phyloP scores from a whole-genome alignment of 2,797 vertebrate species.

The Toxotes lorentzi region DNA sequence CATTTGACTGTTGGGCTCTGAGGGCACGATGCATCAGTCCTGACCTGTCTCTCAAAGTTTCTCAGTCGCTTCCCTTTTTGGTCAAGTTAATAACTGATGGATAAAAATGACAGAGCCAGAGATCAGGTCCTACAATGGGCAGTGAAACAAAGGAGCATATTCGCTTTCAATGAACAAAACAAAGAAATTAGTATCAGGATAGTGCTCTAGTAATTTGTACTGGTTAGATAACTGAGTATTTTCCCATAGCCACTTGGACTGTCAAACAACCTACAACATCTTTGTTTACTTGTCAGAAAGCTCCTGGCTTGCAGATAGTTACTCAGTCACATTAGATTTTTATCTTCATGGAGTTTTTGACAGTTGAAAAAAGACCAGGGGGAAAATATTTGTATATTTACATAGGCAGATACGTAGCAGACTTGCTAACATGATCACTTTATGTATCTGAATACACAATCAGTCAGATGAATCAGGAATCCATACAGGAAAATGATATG shows the following conservation, averaged over 20 bases:
- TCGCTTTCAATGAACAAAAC: neutral
- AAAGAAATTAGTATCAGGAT: neutral
- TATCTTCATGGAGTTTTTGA: neutral
- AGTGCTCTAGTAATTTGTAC: neutral
- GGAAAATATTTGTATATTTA: too few species aligned
- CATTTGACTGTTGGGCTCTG: too few species aligned
- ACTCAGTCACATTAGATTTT: neutral
- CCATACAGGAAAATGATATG: too few species aligned
- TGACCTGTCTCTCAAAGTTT: neutral
- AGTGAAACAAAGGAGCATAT: neutral
- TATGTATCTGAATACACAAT: too few species aligned
- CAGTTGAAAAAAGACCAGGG: too few species aligned
- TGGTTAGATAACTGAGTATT: neutral
- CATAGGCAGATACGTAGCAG: too few species aligned
- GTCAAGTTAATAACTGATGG: neutral
- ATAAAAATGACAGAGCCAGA: neutral
- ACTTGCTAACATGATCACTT: too few species aligned
- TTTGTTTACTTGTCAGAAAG: neutral
- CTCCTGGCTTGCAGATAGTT: too few species aligned
- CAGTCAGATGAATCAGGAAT: too few species aligned
- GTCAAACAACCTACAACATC: neutral
- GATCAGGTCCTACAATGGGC: neutral
- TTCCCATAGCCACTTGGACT: neutral
- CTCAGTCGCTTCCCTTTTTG: neutral
- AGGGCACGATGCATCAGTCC: neutral